Evolutionary conservation across 1,140 invertebrate genomes (phyloP).

Genomic region (Zelostemma sp.): DNA sequence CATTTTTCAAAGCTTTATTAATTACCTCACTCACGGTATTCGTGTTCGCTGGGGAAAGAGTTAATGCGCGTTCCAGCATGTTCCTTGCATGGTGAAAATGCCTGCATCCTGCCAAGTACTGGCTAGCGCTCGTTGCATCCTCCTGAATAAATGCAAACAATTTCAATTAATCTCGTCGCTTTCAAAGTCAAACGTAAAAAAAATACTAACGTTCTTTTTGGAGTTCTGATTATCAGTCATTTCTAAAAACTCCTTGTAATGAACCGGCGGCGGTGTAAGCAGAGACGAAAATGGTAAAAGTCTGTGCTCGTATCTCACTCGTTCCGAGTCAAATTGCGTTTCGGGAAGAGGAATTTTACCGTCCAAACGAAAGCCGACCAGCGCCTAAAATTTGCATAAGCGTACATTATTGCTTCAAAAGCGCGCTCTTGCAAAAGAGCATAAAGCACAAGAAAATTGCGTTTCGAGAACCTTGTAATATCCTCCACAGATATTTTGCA

Average conservation of each 20-base stretch:
- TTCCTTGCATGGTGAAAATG: constrained; percentile 92
- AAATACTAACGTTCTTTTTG: constrained; percentile 2
- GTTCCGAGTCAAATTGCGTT: constrained; percentile 91
- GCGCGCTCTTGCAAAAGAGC: not conserved
- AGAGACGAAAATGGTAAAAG: constrained; percentile 90
- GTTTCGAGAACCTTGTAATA: constrained; percentile 84
- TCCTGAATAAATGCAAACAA: constrained; percentile 50
- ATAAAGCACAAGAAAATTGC: constrained; percentile 9
- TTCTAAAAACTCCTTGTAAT: constrained; percentile 86
- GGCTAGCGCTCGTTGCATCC: constrained; percentile 58
- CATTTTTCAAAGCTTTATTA: constrained; percentile 40
- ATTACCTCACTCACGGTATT: constrained; percentile 85
- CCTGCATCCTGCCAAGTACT: constrained; percentile 86
- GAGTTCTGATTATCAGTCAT: constrained; percentile 62
- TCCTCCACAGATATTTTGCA: constrained; percentile 94
- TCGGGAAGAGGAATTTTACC: constrained; percentile 82
- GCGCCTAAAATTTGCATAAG: constrained; percentile 71
- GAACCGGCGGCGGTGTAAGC: constrained; percentile 90
- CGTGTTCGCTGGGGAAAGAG: constrained; percentile 71
- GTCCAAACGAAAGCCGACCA: constrained; percentile 80
- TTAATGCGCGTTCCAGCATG: constrained; percentile 78
- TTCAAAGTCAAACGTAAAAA: not conserved
- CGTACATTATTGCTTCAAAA: not conserved
- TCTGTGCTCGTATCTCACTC: constrained; percentile 93
- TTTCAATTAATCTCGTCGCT: not conserved